These are phyloP conservation scores for Exephanes ischioxanthus DNA, from an alignment of 2,888 invertebrate genomes.

Conservation along the genomic window DNA sequence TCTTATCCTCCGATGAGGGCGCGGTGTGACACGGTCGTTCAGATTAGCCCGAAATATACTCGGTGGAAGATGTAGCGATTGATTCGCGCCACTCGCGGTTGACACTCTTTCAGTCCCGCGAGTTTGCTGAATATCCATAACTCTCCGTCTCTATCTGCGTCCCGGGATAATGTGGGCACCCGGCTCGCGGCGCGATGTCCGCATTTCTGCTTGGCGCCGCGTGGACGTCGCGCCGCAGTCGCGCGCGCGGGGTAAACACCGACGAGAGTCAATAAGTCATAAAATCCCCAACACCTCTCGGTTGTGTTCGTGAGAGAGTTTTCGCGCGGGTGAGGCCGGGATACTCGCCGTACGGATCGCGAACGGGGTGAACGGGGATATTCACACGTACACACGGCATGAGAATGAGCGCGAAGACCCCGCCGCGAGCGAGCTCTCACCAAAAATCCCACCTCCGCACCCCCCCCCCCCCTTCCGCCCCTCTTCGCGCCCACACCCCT, in stretches of 20 bases:
- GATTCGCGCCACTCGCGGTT: not conserved
- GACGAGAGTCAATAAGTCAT: conserved; percentile 82
- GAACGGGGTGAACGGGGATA: conserved; percentile 39
- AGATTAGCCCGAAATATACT: not conserved
- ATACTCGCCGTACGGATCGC: conserved; percentile 39
- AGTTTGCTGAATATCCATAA: conserved; percentile 1
- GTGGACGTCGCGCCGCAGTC: conserved; percentile 77
- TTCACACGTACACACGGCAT: conserved; percentile 58
- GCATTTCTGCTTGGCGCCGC: conserved; percentile 81
- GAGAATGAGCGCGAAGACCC: conserved; percentile 44
- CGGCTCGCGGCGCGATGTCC: conserved; percentile 76
- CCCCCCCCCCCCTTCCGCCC: not conserved
- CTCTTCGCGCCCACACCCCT: not conserved
- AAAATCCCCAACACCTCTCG: conserved; percentile 77
- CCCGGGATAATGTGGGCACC: not conserved
- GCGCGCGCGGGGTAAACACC: conserved; percentile 77
- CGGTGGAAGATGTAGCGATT: not conserved
- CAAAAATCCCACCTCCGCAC: not conserved
- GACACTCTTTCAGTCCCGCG: conserved; percentile 17
- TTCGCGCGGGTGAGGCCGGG: conserved; percentile 50
- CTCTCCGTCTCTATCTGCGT: conserved; percentile 19
- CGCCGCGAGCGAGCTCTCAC: not conserved
- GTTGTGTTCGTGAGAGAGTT: conserved; percentile 55
- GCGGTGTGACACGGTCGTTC: not conserved
- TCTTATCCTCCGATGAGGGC: conserved; percentile 1